Evolutionary conservation across 2,888 invertebrate species (phyloP).

Genomic region (Lycophotia porphyrea): DNA sequence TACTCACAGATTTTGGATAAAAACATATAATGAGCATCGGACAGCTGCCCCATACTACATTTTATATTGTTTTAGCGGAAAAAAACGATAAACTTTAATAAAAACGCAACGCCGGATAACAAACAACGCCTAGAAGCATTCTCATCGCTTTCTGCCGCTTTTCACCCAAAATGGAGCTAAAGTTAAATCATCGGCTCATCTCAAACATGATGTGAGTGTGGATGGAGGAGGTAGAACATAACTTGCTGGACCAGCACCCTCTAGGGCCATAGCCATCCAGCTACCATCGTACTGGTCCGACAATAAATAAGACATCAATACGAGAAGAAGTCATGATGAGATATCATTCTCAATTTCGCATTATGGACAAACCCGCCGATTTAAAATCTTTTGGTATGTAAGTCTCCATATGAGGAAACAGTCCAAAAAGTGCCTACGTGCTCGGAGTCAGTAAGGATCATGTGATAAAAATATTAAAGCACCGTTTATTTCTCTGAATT

Average conservation of each 20-base stretch:
- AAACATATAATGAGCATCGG: constrained; percentile 79
- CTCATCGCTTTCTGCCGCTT: background rate
- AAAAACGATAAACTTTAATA: constrained; percentile 81
- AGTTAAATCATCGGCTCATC: background rate
- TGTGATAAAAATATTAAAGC: constrained; percentile 30
- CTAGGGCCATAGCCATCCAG: background rate
- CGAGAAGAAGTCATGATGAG: background rate
- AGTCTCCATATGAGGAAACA: background rate
- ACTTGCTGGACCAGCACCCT: background rate
- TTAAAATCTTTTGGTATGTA: background rate
- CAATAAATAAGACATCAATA: background rate
- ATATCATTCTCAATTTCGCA: background rate
- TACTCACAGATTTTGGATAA: constrained; percentile 80
- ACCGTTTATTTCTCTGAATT: constrained; percentile 39
- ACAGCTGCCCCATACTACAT: constrained; percentile 80
- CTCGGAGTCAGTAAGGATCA: constrained; percentile 1
- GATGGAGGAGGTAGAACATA: too few species aligned
- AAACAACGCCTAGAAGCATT: constrained; percentile 86
- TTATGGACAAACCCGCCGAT: background rate
- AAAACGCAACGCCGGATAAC: constrained; percentile 87
- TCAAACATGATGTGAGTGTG: background rate
- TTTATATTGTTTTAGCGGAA: constrained; percentile 82
- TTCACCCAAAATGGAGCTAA: background rate
- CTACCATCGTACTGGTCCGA: background rate
- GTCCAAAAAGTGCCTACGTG: constrained; percentile 31